phyloP scores from a whole-genome alignment of 2,113 vertebrate genomes.

The Percina caprodes region DNA sequence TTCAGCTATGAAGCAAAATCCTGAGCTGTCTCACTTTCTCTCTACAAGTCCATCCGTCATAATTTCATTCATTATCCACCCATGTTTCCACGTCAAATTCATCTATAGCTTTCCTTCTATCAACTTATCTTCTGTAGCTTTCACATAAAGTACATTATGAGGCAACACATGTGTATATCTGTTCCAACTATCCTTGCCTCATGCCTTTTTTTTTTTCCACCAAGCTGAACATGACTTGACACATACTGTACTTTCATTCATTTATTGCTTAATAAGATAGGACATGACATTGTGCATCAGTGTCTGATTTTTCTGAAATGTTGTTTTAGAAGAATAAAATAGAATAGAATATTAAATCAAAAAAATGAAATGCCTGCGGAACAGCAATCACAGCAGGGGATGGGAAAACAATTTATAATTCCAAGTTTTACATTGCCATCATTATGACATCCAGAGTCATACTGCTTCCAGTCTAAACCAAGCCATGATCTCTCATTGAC shows the following conservation, averaged over 20 bases:
- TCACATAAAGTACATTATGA: constrained; percentile 24
- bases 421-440: constrained; percentile 1
- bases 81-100: not conserved
- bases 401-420: not conserved
- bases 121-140: constrained; percentile 1
- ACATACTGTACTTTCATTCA: constrained; percentile 21
- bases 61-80: constrained; percentile 28
- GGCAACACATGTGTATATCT: constrained; percentile 10
- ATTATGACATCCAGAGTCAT: constrained; percentile 5
- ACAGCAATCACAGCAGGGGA: not conserved
- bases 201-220: constrained; percentile 17
- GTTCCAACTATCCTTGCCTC: not conserved
- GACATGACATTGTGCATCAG: constrained; percentile 16
- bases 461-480: constrained; percentile 5
- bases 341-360: not conserved
- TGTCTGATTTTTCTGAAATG: not conserved
- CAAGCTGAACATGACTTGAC: constrained; percentile 24
- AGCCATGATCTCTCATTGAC: constrained; percentile 1
- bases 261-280: constrained; percentile 20
- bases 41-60: constrained; percentile 6
- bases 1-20: constrained; percentile 30
- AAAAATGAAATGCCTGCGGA: not conserved
- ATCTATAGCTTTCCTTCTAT: constrained; percentile 1
- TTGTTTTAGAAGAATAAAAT: not conserved
- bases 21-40: constrained; percentile 5